Conservation (phyloP, 2,888 invertebrate genomes). For the Ellobium chinense region DNA sequence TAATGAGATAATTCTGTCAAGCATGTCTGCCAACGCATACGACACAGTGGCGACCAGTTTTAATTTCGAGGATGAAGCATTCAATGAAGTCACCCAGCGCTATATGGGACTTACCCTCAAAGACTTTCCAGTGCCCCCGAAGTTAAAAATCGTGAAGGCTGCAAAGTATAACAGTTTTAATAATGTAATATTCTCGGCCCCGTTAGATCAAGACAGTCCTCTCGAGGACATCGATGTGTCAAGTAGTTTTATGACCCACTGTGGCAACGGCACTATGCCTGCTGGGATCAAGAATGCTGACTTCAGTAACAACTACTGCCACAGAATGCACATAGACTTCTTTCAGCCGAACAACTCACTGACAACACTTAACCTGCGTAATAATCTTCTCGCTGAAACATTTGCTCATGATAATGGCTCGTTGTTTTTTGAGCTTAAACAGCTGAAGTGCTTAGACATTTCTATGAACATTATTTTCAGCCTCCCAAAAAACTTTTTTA, state of each 20-base stretch:
- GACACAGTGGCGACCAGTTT: too few species aligned
- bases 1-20: too few species aligned
- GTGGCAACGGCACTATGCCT: not conserved
- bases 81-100: too few species aligned
- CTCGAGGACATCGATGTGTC: not conserved
- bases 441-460: not conserved
- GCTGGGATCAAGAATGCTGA: not conserved
- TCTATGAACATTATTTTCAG: slow-evolving; percentile 16
- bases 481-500: not conserved
- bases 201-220: not conserved
- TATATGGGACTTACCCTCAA: too few species aligned
- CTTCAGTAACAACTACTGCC: too few species aligned
- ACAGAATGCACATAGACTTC: not conserved
- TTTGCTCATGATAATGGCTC: not conserved
- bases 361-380: too few species aligned
- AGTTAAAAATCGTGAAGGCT: not conserved
- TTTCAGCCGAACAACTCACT: too few species aligned
- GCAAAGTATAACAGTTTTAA: not conserved
- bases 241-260: not conserved
- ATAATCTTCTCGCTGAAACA: not conserved
- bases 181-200: not conserved
- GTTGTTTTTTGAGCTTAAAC: not conserved
- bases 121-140: too few species aligned
- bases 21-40: too few species aligned
- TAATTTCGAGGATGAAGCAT: too few species aligned